phyloP scores from a whole-genome alignment of 2,888 invertebrate species.

The Dolichomitus sp. region DNA sequence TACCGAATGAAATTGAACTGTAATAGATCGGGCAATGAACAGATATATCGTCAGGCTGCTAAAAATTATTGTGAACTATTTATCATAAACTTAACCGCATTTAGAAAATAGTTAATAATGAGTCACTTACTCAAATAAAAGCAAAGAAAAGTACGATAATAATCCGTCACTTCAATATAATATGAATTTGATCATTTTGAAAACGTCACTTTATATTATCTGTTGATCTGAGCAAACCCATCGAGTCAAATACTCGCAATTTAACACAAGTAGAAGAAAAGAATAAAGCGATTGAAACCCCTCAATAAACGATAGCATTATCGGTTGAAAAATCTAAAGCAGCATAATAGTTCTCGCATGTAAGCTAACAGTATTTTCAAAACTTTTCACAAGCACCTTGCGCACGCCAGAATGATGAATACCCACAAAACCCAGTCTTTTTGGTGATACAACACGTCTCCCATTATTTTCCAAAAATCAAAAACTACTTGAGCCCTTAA shows the following conservation, averaged over 20 bases:
- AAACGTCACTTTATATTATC: slow-evolving; percentile 1
- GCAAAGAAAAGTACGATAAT: neutral
- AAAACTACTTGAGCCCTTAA: slow-evolving; percentile 61
- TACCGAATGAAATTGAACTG: slow-evolving; percentile 36
- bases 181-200: neutral
- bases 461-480: slow-evolving; percentile 47
- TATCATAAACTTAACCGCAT: no score
- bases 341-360: slow-evolving; percentile 44
- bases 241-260: neutral
- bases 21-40: slow-evolving; percentile 53
- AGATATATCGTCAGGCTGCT: slow-evolving; percentile 56
- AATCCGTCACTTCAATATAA: neutral
- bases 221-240: neutral
- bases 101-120: neutral
- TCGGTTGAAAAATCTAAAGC: slow-evolving; percentile 8
- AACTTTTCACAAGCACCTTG: slow-evolving; percentile 8
- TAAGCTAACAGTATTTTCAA: slow-evolving; percentile 9
- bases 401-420: slow-evolving; percentile 13
- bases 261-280: neutral
- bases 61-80: no score
- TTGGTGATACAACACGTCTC: slow-evolving; percentile 2
- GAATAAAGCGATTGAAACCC: neutral
- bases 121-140: no score
- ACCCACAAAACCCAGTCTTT: neutral
- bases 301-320: neutral